Evolutionary conservation across 92 coral and sea anemone genomes (phyloP), one percentile per base, ranked within the genome.

Genomic region (Palythoa caribaeorum): DNA sequence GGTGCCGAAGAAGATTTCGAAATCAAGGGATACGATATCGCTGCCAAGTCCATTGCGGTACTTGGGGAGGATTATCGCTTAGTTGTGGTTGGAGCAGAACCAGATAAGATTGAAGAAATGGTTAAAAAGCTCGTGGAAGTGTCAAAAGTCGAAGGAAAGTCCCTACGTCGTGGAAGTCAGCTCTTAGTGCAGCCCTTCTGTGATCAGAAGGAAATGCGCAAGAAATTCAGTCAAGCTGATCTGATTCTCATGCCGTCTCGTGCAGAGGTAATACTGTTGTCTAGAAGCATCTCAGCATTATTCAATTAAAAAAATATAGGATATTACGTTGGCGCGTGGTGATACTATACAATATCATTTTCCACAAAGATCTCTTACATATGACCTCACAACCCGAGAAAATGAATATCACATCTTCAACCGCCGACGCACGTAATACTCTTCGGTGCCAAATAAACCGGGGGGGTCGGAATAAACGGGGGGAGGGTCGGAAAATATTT

Each of bases 241-340:
- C 35, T 78, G 35, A 9, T 78, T 6, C 84, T 78, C 37, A 78
- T 78, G 84, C 84, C 84, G 36, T 78, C 84, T 36, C 84, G 84
- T 78, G 36, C 51, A 78, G 84, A 78, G 84, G 84, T 78, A 78
- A 17, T 63, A n/a, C 2, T 55, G 19, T n/a, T 17, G 6, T 21
- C 70, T n/a, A 7, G 35, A 7, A 9, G 1, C 1, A 19, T 19
- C 69, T 62, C 28, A 28, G 28, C n/a, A 59, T 5, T 10, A 5
- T 59, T 11, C 15, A 12, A 59, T 15, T 59, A 12, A 14, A 14
- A 15, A 0, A 0, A 11, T 13, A 59, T 7, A 4, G 5, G 19
- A 15, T 7, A 63, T 63, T 16, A 16, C 36, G 14, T 59, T 5
- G 65, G 19, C n/a, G 3, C 65, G 16, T 59, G 20, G 3, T 1